Evolutionary conservation across 2,888 invertebrate species (phyloP).

Genomic region (Drosophila eohydei): DNA sequence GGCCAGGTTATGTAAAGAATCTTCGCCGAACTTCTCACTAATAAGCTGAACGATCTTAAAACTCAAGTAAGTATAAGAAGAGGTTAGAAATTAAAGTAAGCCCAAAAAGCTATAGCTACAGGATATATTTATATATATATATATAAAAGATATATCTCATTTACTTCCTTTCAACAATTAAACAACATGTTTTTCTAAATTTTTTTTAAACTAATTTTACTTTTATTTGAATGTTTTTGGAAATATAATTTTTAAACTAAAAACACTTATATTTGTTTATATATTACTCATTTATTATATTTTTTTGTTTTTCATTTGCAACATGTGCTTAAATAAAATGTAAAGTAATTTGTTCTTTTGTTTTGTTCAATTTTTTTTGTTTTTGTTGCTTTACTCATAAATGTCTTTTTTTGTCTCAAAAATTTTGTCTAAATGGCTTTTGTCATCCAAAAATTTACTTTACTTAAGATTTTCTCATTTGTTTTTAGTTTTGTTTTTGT

Average conservation of each 20-base stretch:
- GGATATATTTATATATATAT: no score
- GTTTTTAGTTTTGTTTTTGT: slow-evolving; percentile 31
- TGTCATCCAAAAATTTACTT: slow-evolving; percentile 81
- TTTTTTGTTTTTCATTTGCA: slow-evolving; percentile 42
- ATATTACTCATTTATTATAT: slow-evolving; percentile 46
- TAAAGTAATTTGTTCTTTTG: slow-evolving; percentile 72
- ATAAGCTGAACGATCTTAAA: no score
- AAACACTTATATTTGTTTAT: slow-evolving; percentile 78
- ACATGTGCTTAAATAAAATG: slow-evolving; percentile 74
- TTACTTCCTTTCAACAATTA: background rate
- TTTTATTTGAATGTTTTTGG: slow-evolving; percentile 81
- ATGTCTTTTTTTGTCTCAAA: slow-evolving; percentile 81
- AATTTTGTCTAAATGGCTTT: slow-evolving; percentile 81
- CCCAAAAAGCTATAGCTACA: no score
- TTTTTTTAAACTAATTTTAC: slow-evolving; percentile 81
- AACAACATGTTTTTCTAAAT: slow-evolving; percentile 43
- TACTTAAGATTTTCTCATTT: slow-evolving; percentile 72
- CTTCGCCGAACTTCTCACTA: no score
- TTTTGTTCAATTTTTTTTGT: slow-evolving; percentile 18
- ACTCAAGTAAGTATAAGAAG: no score
- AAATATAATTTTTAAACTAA: slow-evolving; percentile 83
- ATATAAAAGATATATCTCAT: background rate
- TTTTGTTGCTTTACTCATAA: slow-evolving; percentile 61
- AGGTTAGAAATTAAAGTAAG: no score
- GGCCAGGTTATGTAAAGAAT: no score